A percentile compares a stretch with the other conserved stretches of the same genome.
Conservation (phyloP, 2,888 invertebrate species). For the Tetrapedia diversipes region DNA sequence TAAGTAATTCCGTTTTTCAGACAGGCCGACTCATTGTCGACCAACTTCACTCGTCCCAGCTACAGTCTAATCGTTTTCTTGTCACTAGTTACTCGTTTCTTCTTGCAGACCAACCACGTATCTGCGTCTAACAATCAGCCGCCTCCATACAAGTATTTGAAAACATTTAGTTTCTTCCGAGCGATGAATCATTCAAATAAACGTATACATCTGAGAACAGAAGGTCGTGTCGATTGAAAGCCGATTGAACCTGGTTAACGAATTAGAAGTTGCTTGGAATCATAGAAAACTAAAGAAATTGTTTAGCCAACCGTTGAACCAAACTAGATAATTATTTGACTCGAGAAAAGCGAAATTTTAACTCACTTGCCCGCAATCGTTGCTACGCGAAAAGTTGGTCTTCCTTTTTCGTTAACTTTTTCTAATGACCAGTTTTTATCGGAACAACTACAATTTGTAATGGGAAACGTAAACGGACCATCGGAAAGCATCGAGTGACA, state of each 20-base stretch:
- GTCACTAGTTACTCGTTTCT: background rate
- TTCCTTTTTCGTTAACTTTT: slow-evolving; percentile 2
- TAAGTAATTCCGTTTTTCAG: slow-evolving; percentile 56
- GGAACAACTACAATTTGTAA: background rate
- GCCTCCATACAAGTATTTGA: background rate
- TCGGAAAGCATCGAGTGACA: slow-evolving; percentile 3
- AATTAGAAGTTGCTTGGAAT: background rate
- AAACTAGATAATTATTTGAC: background rate
- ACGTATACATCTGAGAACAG: too few relatives aligned
- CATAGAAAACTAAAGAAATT: background rate
- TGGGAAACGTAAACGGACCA: background rate
- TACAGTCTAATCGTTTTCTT: slow-evolving; percentile 31
- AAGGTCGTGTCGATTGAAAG: too few relatives aligned
- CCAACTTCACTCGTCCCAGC: slow-evolving; percentile 2
- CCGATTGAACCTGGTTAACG: too few relatives aligned
- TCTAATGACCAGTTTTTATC: background rate
- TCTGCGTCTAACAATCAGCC: too few relatives aligned
- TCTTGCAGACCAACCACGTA: background rate
- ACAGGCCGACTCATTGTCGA: slow-evolving; percentile 28
- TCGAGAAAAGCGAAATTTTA: background rate
- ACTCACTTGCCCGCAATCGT: background rate
- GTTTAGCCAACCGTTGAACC: background rate
- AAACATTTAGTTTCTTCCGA: background rate
- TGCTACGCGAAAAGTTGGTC: background rate
- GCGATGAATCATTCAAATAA: too few relatives aligned